Base-by-base conservation (phyloP, 1,140 invertebrate species). In the Stenopsyche tienmushanensis region DNA sequence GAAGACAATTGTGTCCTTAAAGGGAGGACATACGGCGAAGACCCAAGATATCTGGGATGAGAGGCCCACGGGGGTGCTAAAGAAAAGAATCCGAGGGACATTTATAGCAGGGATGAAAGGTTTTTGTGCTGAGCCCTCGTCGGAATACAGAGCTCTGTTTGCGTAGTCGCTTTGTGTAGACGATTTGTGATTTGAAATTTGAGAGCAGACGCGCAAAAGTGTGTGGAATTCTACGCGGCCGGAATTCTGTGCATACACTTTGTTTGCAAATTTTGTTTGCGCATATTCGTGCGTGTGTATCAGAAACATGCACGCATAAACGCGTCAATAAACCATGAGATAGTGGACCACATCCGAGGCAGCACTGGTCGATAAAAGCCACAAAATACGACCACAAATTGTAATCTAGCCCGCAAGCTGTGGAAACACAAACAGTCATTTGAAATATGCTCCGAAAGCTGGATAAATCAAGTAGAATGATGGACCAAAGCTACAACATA, bases 91-190 rank as follows among this genome's bases (percentile, higher is more conserved):
- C 39, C 18, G 9, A 13, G 17, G 54, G 26, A 21, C 54, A 39
- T 57, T 57, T 57, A 57, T 24, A 10, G 39, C 17, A 9, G 39
- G 39, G 54, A 57, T 57, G 54, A 57, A 57, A 57, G 54, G 25
- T 55, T 55, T 55, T 55, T 55, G 52, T 15, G 17, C 25, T 24
- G 24, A 34, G 21, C 39, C 18, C 54, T 57, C 39, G 39, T 21
- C 39, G n/a, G 54, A 57, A 42, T 57, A 57, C 42, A n/a, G 54
- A 42, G 39, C 54, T 42, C 1, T 57, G 54, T 57, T 57, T 57
- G 54, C 7, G 15, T 57, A 57, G 15, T 57, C 54, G 54, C 21
- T 57, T 42, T 57, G 53, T 34, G 53, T 34, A 39, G 26, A 55
- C 50, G 50, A 53, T 53, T 53, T 24, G 25, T 29, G 29, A 13